A percentile compares a stretch with the other conserved stretches of the same genome.
Conservation (phyloP, 1,140 invertebrate genomes). For the Rhyacophila brunnea region DNA sequence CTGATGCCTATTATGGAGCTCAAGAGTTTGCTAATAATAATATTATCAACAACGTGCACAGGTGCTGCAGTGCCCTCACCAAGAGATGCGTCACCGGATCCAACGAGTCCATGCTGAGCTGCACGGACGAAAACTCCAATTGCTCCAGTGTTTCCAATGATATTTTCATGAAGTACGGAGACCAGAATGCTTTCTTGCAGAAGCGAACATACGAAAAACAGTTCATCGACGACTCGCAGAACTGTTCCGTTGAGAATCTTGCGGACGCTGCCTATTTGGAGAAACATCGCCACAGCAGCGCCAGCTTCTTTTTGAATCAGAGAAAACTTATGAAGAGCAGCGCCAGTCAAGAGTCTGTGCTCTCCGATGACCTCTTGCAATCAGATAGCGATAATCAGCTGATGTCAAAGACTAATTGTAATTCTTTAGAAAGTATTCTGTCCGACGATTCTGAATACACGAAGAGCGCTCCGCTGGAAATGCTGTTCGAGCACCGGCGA, state of each 20-base stretch:
- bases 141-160: slow-evolving; percentile 54
- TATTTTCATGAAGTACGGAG: slow-evolving; percentile 53
- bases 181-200: slow-evolving; percentile 52
- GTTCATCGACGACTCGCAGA: slow-evolving; percentile 49
- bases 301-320: slow-evolving; percentile 65
- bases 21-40: slow-evolving; percentile 32
- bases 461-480: slow-evolving; percentile 72
- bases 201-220: slow-evolving; percentile 46
- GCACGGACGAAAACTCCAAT: slow-evolving; percentile 46
- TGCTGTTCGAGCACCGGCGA: slow-evolving; percentile 58
- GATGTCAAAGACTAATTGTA: slow-evolving; percentile 60
- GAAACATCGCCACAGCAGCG: slow-evolving; percentile 58
- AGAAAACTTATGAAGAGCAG: slow-evolving; percentile 55
- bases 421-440: slow-evolving; percentile 75
- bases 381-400: slow-evolving; percentile 59
- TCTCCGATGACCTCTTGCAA: slow-evolving; percentile 67
- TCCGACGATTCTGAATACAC: slow-evolving; percentile 77
- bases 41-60: slow-evolving; percentile 44
- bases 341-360: slow-evolving; percentile 71
- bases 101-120: slow-evolving; percentile 50
- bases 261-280: slow-evolving; percentile 48
- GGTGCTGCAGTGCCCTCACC: slow-evolving; percentile 52
- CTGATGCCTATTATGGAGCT: slow-evolving; percentile 26
- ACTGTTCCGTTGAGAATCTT: slow-evolving; percentile 52
- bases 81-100: slow-evolving; percentile 52